These are phyloP conservation scores for Sinella curviseta DNA, from an alignment of 1,140 invertebrate genomes.

Conservation along the genomic window DNA sequence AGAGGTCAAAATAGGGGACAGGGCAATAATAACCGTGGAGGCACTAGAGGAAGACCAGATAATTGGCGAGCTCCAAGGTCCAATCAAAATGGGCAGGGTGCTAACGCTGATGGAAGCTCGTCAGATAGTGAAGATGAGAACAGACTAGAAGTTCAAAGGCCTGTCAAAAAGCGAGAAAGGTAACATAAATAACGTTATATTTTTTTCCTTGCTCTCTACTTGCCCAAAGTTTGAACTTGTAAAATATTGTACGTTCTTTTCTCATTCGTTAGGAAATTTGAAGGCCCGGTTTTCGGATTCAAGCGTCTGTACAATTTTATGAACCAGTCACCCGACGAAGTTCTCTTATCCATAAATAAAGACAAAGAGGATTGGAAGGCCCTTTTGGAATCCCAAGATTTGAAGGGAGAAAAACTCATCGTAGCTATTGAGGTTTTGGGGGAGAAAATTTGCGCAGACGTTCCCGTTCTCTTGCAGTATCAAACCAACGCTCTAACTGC, in stretches of 20 bases:
- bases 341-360: constrained; percentile 26
- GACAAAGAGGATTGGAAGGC: constrained; percentile 30
- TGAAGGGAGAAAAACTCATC: background rate
- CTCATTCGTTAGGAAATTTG: background rate
- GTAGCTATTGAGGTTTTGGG: background rate
- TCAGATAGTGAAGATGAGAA: too few relatives aligned
- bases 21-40: too few relatives aligned
- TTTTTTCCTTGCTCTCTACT: too few relatives aligned
- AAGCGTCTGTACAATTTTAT: constrained; percentile 35
- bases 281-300: constrained; percentile 42
- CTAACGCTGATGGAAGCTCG: too few relatives aligned
- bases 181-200: too few relatives aligned
- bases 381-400: constrained; percentile 19
- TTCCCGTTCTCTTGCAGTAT: background rate
- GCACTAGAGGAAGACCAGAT: too few relatives aligned
- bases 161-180: too few relatives aligned
- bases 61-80: too few relatives aligned
- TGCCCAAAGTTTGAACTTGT: too few relatives aligned
- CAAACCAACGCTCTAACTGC: background rate
- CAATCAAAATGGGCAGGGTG: too few relatives aligned
- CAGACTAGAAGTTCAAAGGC: too few relatives aligned
- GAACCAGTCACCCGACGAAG: background rate
- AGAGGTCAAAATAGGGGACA: background rate
- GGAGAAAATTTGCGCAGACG: background rate
- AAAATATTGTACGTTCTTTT: background rate